These are phyloP conservation scores for Botia almorhae DNA, from an alignment of 2,797 vertebrate genomes.

Conservation along the genomic window DNA sequence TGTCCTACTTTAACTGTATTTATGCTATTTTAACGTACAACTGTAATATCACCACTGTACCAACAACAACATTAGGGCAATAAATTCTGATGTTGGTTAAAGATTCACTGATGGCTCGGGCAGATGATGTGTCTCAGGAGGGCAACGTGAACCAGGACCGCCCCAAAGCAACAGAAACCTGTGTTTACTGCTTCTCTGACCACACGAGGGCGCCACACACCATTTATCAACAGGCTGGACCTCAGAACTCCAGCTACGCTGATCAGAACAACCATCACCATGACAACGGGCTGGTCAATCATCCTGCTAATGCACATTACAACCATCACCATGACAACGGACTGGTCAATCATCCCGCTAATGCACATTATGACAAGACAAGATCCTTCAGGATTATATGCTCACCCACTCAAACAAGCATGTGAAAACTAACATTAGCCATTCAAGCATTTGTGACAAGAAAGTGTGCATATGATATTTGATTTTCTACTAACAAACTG, in stretches of 20 bases:
- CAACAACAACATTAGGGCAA: no score
- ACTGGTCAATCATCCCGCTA: background rate
- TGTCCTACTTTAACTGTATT: no score
- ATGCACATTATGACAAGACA: slow-evolving; percentile 1
- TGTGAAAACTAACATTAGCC: background rate
- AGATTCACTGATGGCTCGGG: slow-evolving; percentile 53
- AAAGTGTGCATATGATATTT: background rate
- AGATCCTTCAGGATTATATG: slow-evolving; percentile 57
- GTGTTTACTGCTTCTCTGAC: slow-evolving; percentile 74
- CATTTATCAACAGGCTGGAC: slow-evolving; percentile 59
- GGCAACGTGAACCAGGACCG: slow-evolving; percentile 36
- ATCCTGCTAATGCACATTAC: background rate
- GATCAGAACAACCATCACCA: background rate
- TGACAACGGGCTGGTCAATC: background rate
- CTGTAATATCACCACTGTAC: no score
- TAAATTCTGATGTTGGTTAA: background rate
- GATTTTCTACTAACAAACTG: background rate
- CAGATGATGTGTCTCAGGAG: background rate
- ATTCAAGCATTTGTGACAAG: background rate
- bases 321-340: background rate
- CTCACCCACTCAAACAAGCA: slow-evolving; percentile 58
- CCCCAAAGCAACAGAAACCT: slow-evolving; percentile 73
- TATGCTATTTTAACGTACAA: no score
- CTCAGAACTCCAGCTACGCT: slow-evolving; percentile 2
- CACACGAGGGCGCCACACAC: slow-evolving; percentile 42